Conservation (phyloP, 2,113 vertebrate species). For the Bothrops jararaca region DNA sequence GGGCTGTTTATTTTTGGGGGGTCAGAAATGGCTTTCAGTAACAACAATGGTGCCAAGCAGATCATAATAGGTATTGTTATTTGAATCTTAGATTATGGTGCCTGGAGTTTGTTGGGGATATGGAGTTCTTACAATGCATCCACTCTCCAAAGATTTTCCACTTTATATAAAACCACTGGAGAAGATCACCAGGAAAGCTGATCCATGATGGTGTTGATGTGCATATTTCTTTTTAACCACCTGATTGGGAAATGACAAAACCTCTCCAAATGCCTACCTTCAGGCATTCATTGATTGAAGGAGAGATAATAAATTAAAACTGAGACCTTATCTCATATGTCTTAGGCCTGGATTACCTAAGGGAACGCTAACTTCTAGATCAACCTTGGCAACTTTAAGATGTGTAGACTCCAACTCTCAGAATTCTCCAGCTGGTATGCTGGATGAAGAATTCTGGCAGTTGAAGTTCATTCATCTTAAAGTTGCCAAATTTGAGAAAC, state of each 20-base stretch:
- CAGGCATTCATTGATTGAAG: neutral
- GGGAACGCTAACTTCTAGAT: neutral
- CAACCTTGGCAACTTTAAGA: neutral
- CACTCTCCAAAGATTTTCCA: neutral
- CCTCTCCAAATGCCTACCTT: neutral
- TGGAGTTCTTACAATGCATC: neutral
- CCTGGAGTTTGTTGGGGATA: neutral
- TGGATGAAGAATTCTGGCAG: neutral
- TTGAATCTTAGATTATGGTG: neutral
- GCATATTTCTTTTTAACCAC: neutral
- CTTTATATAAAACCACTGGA: neutral
- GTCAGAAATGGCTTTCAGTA: neutral
- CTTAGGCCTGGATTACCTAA: neutral
- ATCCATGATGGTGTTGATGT: neutral
- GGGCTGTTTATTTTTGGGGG: neutral
- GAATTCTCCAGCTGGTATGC: neutral
- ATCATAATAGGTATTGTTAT: neutral
- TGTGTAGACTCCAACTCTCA: neutral
- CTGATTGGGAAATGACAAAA: neutral
- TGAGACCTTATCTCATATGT: neutral
- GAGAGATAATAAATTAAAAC: neutral
- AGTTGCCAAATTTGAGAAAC: neutral
- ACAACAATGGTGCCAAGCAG: neutral
- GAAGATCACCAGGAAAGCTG: neutral
- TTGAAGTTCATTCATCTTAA: neutral